Percentiles rank a stretch among this genome's conserved stretches.
phyloP scores from a whole-genome alignment of 2,888 invertebrate species.

The Portevinia maculata region DNA sequence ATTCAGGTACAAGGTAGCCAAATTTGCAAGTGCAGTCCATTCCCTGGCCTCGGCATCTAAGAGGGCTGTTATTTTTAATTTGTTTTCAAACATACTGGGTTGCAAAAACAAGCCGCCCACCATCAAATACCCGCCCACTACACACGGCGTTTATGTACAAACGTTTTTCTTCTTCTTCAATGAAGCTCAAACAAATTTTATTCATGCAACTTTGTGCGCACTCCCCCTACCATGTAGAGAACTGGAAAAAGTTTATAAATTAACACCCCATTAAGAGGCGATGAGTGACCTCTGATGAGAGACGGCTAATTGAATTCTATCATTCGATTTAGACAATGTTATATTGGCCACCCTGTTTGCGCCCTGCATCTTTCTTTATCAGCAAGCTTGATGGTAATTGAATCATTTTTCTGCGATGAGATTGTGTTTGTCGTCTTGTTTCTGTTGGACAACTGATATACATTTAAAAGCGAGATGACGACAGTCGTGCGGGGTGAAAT shows the following conservation, averaged over 20 bases:
- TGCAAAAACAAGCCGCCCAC: constrained; percentile 54
- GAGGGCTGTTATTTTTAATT: constrained; percentile 53
- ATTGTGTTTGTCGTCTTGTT: constrained; percentile 19
- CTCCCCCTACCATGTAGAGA: constrained; percentile 2
- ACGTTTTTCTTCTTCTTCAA: constrained; percentile 6
- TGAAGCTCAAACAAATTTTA: constrained; percentile 27
- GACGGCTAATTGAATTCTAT: constrained; percentile 50
- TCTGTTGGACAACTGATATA: constrained; percentile 31
- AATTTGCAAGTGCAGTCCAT: constrained; percentile 52
- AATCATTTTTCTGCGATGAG: constrained; percentile 26
- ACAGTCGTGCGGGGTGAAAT: constrained; percentile 25
- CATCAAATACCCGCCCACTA: constrained; percentile 4
- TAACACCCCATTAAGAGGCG: constrained; percentile 44
- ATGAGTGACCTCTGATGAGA: constrained; percentile 52
- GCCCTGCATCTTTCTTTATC: not conserved
- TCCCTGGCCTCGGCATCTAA: constrained; percentile 4
- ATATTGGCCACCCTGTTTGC: not conserved
- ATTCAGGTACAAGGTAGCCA: constrained; percentile 53
- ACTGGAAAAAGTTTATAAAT: constrained; percentile 21
- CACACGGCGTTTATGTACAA: not conserved
- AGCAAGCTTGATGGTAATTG: constrained; percentile 25
- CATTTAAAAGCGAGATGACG: constrained; percentile 10
- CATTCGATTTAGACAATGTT: constrained; percentile 34
- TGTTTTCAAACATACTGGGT: constrained; percentile 27
- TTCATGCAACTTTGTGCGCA: constrained; percentile 28